Evolutionary conservation across 2,113 vertebrate species (phyloP), one percentile per base, ranked within the genome.

Genomic region (Etheostoma spectabile): DNA sequence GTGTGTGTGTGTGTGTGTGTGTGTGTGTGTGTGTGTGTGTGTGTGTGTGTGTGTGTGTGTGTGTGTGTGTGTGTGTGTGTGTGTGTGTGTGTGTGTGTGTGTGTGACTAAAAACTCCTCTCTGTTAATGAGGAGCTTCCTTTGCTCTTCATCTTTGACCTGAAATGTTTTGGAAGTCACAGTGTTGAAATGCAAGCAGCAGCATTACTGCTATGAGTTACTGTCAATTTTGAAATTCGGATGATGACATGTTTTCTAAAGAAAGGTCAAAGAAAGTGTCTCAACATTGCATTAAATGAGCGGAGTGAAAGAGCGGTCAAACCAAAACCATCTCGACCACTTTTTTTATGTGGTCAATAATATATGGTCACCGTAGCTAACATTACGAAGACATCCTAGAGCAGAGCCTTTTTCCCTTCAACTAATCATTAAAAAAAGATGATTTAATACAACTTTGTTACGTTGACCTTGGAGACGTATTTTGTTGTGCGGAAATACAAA

Each of bases 221-320:
- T n/a, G 21, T 57, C 3, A 16, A 8, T 30, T 62, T 56, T 33
- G n/a, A 48, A 63, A 68, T 22, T 10, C 60, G 14, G 38, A 45
- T 18, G 51, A 19, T 15, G 72, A 1, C 22, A 21, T 22, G 8
- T 38, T 53, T 65, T 2, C 24, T 46, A 1, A 18, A 14, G 38
- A 19, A 27, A 52, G 35, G 68, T 83, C 35, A 67, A 78, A 38
- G 3, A 15, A 71, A 52, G 30, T 21, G 27, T 42, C 6, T n/a
- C 5, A 30, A 66, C 30, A 21, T 18, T 16, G 15, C 33, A 21
- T 45, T 22, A 48, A n/a, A 21, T 4, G 4, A 65, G 27, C 6
- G 8, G 14, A 42, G 19, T 16, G 5, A 7, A 8, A 64, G 24
- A 53, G 24, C 19, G 30, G 27, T 70, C 67, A 53, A 22, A 60